phyloP scores from a whole-genome alignment of 2,113 vertebrate genomes.

The Solenodon paradoxus region DNA sequence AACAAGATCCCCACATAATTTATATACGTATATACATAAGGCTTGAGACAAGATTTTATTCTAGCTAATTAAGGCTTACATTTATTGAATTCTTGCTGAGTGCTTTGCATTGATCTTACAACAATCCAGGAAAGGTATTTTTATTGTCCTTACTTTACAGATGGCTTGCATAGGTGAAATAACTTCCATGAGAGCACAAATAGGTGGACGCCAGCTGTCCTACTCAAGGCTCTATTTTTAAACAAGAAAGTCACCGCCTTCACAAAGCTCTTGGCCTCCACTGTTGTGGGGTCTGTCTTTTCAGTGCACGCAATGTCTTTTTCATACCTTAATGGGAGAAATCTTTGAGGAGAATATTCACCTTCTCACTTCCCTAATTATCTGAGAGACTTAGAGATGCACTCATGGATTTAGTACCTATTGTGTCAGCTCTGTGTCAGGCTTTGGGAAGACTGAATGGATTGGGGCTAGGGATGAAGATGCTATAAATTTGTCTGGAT shows the following conservation, averaged over 20 bases:
- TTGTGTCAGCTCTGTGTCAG: neutral
- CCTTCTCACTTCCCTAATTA: neutral
- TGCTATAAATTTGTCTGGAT: neutral
- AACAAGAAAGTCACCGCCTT: neutral
- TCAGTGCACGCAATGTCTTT: neutral
- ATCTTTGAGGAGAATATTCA: neutral
- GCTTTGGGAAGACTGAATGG: neutral
- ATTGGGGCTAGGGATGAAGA: too few relatives aligned
- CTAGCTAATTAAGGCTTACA: neutral
- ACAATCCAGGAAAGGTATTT: neutral
- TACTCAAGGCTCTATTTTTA: neutral
- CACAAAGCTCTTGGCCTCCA: neutral
- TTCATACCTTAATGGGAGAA: neutral
- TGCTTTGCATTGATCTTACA: slow-evolving; percentile 1
- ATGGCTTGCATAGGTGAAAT: neutral
- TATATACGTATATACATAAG: neutral
- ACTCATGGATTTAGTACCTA: too few relatives aligned
- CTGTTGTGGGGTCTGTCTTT: neutral
- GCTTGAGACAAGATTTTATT: too few relatives aligned
- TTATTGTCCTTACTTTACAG: neutral
- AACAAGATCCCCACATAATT: slow-evolving; percentile 16
- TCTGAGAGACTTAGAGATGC: neutral
- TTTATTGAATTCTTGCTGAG: slow-evolving; percentile 1
- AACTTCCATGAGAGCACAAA: neutral
- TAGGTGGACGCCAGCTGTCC: neutral